These are phyloP conservation scores for Latrodectus elegans DNA, from an alignment of 2,888 invertebrate species.

Conservation along the genomic window DNA sequence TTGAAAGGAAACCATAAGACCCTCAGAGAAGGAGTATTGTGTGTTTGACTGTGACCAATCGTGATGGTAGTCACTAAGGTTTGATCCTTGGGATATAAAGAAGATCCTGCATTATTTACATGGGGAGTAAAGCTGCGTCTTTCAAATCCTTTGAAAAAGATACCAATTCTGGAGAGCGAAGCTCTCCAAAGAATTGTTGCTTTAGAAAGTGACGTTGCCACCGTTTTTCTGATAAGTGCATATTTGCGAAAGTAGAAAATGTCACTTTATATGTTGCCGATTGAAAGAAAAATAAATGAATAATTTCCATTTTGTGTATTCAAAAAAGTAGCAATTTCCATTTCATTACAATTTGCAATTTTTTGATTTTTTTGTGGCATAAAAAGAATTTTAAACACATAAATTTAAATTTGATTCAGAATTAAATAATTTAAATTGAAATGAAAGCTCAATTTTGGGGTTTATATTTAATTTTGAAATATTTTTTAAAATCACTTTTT, in stretches of 20 bases:
- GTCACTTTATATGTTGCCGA: constrained; percentile 24
- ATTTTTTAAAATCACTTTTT: too few relatives aligned
- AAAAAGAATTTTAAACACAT: too few relatives aligned
- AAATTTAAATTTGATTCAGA: too few relatives aligned
- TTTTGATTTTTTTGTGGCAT: too few relatives aligned
- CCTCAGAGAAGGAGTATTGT: neutral
- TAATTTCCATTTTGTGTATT: constrained; percentile 15
- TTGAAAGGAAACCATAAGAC: neutral
- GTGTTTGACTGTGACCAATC: constrained; percentile 10
- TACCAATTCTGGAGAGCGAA: constrained; percentile 28
- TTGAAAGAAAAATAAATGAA: constrained; percentile 19
- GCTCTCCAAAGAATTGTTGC: constrained; percentile 15
- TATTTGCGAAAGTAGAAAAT: constrained; percentile 9
- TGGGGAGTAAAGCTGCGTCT: constrained; percentile 14
- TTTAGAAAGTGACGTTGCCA: neutral
- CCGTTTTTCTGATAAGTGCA: constrained; percentile 22
- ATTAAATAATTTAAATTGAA: too few relatives aligned
- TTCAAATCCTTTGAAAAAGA: constrained; percentile 15
- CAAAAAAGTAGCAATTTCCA: constrained; percentile 9
- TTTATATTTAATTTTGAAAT: too few relatives aligned
- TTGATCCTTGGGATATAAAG: constrained; percentile 30
- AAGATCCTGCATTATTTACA: constrained; percentile 34
- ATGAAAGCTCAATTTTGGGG: too few relatives aligned
- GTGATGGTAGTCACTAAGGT: constrained; percentile 32
- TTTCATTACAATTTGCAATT: neutral